Percentiles rank a stretch among this genome's conserved stretches.
Evolutionary conservation across 2,113 vertebrate genomes (phyloP).

Genomic region (Andinoacara biseriatus): DNA sequence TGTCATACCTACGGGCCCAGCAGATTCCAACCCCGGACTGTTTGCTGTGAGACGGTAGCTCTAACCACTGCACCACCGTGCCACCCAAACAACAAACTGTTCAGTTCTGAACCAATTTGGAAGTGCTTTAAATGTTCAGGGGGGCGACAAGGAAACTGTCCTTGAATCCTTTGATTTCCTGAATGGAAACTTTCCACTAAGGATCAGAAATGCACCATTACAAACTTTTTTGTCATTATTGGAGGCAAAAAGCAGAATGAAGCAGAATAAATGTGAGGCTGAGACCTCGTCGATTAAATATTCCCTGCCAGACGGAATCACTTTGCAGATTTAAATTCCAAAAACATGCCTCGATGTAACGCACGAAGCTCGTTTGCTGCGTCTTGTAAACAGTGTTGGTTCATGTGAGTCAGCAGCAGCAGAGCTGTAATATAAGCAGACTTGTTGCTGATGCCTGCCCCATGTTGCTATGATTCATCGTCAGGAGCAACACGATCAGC

Average conservation of each 20-base stretch:
- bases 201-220: neutral
- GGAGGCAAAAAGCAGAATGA: neutral
- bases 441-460: neutral
- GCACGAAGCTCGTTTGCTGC: neutral
- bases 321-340: neutral
- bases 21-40: neutral
- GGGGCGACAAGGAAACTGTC: no score
- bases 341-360: neutral
- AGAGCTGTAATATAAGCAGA: neutral
- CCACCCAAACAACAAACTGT: no score
- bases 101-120: no score
- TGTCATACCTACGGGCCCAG: neutral
- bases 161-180: no score
- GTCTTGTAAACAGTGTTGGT: neutral
- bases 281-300: neutral
- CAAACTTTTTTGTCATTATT: neutral
- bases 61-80: neutral
- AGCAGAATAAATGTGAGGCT: neutral
- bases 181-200: no score
- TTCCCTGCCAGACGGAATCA: neutral
- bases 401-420: neutral
- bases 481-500: neutral
- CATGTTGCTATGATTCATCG: neutral
- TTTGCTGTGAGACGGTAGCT: neutral
- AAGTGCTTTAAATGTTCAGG: no score